A percentile compares a stretch with the other conserved stretches of the same genome.
Evolutionary conservation across 1,140 invertebrate genomes (phyloP).

Genomic region (Sitodiplosis mosellana): DNA sequence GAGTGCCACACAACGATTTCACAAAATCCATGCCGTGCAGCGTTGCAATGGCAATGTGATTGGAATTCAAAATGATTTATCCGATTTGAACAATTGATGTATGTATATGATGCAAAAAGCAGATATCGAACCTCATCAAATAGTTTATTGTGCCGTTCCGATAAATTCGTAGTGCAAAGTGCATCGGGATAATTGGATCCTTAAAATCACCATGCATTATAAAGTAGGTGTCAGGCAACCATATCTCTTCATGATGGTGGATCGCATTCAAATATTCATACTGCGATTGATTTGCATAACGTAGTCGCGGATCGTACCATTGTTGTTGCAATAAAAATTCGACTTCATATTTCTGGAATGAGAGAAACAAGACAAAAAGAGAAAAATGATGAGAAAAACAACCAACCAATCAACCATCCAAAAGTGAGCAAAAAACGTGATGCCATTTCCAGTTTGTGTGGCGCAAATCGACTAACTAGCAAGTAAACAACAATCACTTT

Average conservation of each 20-base stretch:
- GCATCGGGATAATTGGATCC: constrained; percentile 73
- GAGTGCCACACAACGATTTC: no score
- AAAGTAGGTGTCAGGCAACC: constrained; percentile 86
- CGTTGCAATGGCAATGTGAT: no score
- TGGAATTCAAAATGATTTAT: no score
- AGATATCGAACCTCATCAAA: constrained; percentile 49
- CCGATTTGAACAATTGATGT: no score
- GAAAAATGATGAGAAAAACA: no score
- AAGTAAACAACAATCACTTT: no score
- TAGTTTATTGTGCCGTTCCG: constrained; percentile 84
- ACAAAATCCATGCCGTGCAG: not conserved
- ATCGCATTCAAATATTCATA: constrained; percentile 79
- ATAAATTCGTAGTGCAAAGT: constrained; percentile 77
- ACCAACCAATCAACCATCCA: no score
- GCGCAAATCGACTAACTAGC: no score
- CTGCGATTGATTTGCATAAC: constrained; percentile 66
- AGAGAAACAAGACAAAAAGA: not conserved
- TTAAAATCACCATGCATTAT: constrained; percentile 92
- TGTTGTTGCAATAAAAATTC: constrained; percentile 80
- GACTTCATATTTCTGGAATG: constrained; percentile 76
- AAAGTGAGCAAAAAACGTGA: no score
- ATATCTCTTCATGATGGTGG: constrained; percentile 74
- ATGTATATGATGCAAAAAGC: no score
- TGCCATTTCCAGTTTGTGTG: no score
- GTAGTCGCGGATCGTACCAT: constrained; percentile 73